Percentiles rank a stretch among this genome's conserved stretches.
Conservation (phyloP, 2,797 vertebrate genomes). For the Falco biarmicus region DNA sequence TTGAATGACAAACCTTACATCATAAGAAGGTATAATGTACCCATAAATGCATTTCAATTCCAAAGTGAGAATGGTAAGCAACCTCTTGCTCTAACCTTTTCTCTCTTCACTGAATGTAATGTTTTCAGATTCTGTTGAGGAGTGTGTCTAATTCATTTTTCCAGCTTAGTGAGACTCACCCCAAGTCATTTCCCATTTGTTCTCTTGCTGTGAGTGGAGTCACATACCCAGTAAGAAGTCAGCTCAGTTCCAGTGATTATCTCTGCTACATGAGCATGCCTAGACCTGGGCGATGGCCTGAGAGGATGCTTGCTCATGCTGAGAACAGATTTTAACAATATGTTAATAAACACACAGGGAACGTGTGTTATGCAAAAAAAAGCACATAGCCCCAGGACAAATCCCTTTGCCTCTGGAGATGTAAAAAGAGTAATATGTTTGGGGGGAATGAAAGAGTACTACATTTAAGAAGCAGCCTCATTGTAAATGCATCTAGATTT, state of each 20-base stretch:
- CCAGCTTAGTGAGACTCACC: conserved; percentile 71
- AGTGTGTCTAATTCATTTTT: conserved; percentile 82
- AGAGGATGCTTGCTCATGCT: conserved; percentile 67
- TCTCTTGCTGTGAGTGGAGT: conserved; percentile 77
- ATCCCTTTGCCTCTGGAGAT: not conserved
- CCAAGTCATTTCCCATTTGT: conserved; percentile 79
- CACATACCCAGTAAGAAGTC: conserved; percentile 75
- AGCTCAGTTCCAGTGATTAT: conserved; percentile 78
- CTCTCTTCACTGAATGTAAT: conserved; percentile 68
- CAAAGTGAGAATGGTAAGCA: conserved; percentile 34
- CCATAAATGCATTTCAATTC: conserved; percentile 29
- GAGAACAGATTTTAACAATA: conserved; percentile 67
- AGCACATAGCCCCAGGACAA: conserved; percentile 39
- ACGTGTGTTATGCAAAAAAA: conserved; percentile 77
- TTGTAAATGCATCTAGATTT: not conserved
- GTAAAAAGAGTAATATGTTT: conserved; percentile 4
- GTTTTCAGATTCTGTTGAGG: conserved; percentile 76
- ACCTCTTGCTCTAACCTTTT: conserved; percentile 60
- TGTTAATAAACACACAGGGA: conserved; percentile 78
- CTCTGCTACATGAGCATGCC: conserved; percentile 66
- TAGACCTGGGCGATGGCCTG: conserved; percentile 53
- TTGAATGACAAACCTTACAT: conserved; percentile 20
- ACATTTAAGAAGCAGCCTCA: not conserved
- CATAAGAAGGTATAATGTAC: not conserved
- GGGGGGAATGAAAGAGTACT: not conserved